Conservation (phyloP, 2,113 vertebrate species). For the Epinephelus moara region DNA sequence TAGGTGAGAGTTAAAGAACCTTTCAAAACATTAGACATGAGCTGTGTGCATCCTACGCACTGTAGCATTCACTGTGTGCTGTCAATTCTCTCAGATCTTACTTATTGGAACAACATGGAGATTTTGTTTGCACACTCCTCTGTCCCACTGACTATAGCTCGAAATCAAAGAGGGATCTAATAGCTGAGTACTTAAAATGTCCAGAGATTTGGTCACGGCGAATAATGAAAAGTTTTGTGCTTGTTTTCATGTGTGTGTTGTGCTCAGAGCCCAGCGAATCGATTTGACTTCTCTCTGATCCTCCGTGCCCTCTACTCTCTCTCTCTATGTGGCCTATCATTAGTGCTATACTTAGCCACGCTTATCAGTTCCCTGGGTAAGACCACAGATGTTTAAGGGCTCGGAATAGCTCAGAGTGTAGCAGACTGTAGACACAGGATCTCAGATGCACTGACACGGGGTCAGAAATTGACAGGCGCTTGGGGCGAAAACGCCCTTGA, state of each 20-base stretch:
- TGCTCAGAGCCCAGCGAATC: slow-evolving; percentile 6
- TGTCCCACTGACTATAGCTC: background rate
- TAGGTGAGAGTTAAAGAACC: slow-evolving; percentile 2
- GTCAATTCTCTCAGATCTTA: background rate
- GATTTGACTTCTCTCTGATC: slow-evolving; percentile 68
- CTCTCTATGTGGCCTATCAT: slow-evolving; percentile 67
- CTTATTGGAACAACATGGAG: background rate
- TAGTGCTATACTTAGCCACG: slow-evolving; percentile 71
- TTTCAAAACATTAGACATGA: background rate
- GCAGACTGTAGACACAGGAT: slow-evolving; percentile 19
- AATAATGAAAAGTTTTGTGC: background rate
- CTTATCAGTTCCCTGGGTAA: slow-evolving; percentile 69
- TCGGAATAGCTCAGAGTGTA: slow-evolving; percentile 55
- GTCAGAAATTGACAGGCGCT: slow-evolving; percentile 14
- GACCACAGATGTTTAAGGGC: slow-evolving; percentile 62
- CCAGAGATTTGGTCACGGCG: slow-evolving; percentile 15
- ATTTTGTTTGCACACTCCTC: background rate
- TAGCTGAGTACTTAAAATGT: background rate
- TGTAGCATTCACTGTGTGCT: background rate
- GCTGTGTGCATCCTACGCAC: background rate
- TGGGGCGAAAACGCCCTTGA: slow-evolving; percentile 1
- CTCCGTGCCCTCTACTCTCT: slow-evolving; percentile 49
- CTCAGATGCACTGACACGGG: slow-evolving; percentile 22
- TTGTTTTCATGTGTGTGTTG: slow-evolving; percentile 7
- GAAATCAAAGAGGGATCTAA: slow-evolving; percentile 6